These are phyloP conservation scores for Lycaon pictus DNA, from an alignment of 2,113 vertebrate species.

Conservation along the genomic window DNA sequence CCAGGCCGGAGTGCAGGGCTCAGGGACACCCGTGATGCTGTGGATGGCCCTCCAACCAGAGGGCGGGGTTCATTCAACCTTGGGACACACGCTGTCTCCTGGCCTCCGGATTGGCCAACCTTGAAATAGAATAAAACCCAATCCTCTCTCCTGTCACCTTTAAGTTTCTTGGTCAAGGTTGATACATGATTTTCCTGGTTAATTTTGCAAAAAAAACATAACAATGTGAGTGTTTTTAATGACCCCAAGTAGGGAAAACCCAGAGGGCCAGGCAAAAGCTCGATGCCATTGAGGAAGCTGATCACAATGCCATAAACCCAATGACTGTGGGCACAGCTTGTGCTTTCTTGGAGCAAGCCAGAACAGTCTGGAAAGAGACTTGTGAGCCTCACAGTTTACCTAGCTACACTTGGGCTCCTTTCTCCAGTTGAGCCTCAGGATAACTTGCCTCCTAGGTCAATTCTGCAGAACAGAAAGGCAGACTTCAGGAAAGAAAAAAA, in stretches of 20 bases:
- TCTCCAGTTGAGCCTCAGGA: neutral
- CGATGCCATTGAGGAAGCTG: rapidly evolving
- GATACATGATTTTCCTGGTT: neutral
- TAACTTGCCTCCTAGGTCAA: neutral
- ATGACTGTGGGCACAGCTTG: rapidly evolving
- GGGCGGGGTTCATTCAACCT: rapidly evolving
- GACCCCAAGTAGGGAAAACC: rapidly evolving
- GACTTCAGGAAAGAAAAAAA: neutral
- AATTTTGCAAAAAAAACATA: neutral
- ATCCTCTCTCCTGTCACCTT: neutral
- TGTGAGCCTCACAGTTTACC: neutral
- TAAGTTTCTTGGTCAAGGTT: neutral
- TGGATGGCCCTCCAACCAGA: rapidly evolving
- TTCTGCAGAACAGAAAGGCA: neutral
- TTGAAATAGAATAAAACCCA: neutral
- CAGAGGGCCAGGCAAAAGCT: neutral
- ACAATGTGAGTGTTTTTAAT: neutral
- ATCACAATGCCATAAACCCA: too few relatives aligned
- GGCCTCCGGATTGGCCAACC: neutral
- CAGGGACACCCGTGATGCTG: rapidly evolving
- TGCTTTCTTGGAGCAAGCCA: rapidly evolving
- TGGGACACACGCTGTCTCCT: neutral
- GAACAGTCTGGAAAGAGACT: neutral
- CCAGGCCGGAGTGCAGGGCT: neutral
- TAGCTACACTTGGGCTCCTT: too few relatives aligned